Evolutionary conservation across 2,113 vertebrate species (phyloP), one percentile per base, ranked within the genome.

Genomic region (Seriola quinqueradiata): DNA sequence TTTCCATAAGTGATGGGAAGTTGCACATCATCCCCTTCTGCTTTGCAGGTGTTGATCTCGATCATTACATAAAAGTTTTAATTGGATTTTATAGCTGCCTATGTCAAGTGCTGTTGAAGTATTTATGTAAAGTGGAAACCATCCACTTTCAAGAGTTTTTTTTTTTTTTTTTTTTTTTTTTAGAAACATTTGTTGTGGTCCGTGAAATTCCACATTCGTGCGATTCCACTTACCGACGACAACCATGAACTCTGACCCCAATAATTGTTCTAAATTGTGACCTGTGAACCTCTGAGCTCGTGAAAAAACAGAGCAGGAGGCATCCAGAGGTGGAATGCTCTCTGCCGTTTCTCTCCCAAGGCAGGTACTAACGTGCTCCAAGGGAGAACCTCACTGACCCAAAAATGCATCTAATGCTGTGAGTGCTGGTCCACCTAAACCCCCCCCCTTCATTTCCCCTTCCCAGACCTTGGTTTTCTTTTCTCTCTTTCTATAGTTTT

Each of bases 221-320:
- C 81, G 4, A 88, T 79, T 92, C 60, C 87, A 90, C 93, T 90
- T 91, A 83, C 76, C 60, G 34, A 83, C 23, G 34, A 89, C 82
- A 87, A 91, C 85, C 83, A 44, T 84, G 87, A 91, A 75, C 93
- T 82, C 34, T 75, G 79, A 91, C 83, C 90, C 84, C 83, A 85
- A 83, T 92, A 92, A 94, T 91, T 93, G 92, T 87, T 90, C 78
- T 84, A 85, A 89, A 92, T 80, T 87, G 82, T 92, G 90, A 94
- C 90, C 92, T 78, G 38, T 91, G 88, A 86, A 86, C 88, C 77
- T 85, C 48, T 55, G 54, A 70, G 83, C 87, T 84, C 6, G 81
- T 89, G 89, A 81, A 89, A 92, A 83, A 89, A 83, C 64, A 89
- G 74, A 92, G 71, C 61, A 36, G 36, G 59, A 81, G 44, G 83